Evolutionary conservation across 2,888 invertebrate species (phyloP), one percentile per base, ranked within the genome.

Genomic region (Drosophila barbarae): DNA sequence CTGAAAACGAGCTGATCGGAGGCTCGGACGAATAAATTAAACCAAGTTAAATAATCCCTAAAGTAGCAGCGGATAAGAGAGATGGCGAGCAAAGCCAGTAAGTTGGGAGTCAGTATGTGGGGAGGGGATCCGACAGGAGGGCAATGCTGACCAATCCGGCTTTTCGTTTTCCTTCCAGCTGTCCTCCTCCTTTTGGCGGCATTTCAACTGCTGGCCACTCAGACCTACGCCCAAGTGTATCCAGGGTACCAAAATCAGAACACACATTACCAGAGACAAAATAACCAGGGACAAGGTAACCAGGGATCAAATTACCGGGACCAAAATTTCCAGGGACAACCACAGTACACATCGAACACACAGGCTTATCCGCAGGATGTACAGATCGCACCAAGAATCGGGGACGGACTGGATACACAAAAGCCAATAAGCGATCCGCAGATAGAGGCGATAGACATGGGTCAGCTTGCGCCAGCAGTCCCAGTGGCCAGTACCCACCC

Each of bases 41-140:
- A 38, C 44, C 38, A 8, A 41, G 13, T 28, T 21, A 9, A 32
- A 18, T 2, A 51, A 26, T 57, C 6, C 23, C 46, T 18, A 30
- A 12, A 46, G 49, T 26, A 58, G 39, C 46, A 61, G 50, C 66
- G 72, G 70, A 64, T 69, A 60, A 63, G 52, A 71, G 63, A 35
- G 56, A 79, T 79, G 78, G 72, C 82, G 76, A 68, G 60, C 65
- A 79, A 71, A 73, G 54, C 73, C 57, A 77, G 78, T 79, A 77
- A 79, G 78, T 38, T 18, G 18, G 9, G 36, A 10, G 8, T 26
- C 57, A 76, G 78, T 81, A 71, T 75, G 78, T 64, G 42, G 3
- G 28, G 15, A 13, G n/a, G 7, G 5, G 28, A 28, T n/a, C 35
- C 7, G 44, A 12, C 15, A 15, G 12, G 28, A 12, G 18, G 13